Evolutionary conservation across 2,113 vertebrate genomes (phyloP).

Genomic region (Orthonyx spaldingii): DNA sequence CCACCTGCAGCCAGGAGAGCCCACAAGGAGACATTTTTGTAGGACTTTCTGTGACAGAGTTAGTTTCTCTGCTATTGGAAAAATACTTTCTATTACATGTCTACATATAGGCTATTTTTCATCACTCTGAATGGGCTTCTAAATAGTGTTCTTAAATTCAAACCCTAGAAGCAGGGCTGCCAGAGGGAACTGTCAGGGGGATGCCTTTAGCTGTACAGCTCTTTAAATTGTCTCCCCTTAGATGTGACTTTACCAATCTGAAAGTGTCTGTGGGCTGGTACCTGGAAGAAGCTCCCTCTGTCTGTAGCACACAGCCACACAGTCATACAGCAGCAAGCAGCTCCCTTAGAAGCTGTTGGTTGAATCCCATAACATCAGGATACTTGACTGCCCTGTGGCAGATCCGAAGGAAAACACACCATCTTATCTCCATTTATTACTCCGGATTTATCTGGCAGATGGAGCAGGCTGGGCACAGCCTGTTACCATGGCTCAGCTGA

Average conservation of each 20-base stretch:
- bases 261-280: not conserved
- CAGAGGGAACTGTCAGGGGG: not conserved
- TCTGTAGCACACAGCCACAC: not conserved
- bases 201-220: not conserved
- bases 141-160: not conserved
- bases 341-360: not conserved
- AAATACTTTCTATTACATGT: not conserved
- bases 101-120: not conserved
- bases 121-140: not conserved
- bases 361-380: not conserved
- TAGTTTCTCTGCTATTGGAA: not conserved
- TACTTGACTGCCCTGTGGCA: not conserved
- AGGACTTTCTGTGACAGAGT: not conserved
- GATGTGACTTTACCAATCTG: not conserved
- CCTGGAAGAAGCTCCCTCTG: not conserved
- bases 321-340: not conserved
- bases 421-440: not conserved
- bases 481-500: not conserved
- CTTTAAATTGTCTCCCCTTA: not conserved
- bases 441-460: not conserved
- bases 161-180: not conserved
- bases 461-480: not conserved
- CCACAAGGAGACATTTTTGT: not conserved
- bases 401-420: not conserved
- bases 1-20: not conserved